These are phyloP conservation scores for Geotrupes spiniger DNA, from an alignment of 2,888 invertebrate species.

Conservation along the genomic window DNA sequence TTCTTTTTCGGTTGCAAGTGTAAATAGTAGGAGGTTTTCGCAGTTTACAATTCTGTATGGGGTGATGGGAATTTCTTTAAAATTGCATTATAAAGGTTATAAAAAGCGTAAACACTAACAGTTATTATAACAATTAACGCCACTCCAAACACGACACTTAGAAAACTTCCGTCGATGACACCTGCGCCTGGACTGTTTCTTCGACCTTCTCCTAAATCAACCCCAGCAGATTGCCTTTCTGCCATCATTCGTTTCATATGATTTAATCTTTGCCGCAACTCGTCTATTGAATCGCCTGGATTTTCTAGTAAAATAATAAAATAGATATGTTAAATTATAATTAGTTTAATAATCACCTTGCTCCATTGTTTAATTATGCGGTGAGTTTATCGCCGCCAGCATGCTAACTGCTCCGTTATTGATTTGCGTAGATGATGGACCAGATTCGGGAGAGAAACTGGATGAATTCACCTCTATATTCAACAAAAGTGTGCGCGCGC, in stretches of 20 bases:
- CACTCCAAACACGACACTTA: slow-evolving; percentile 79
- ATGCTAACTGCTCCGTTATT: too few relatives aligned
- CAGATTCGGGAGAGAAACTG: not conserved
- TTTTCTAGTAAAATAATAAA: slow-evolving; percentile 9
- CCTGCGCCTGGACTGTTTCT: slow-evolving; percentile 47
- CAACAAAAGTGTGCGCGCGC: not conserved
- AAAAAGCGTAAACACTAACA: slow-evolving; percentile 82
- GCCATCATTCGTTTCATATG: slow-evolving; percentile 82
- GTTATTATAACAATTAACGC: slow-evolving; percentile 74
- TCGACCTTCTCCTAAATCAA: slow-evolving; percentile 49
- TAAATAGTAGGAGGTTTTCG: slow-evolving; percentile 1
- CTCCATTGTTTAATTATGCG: slow-evolving; percentile 14
- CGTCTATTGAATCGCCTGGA: slow-evolving; percentile 71
- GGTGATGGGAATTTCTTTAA: slow-evolving; percentile 78
- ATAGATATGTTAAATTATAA: not conserved
- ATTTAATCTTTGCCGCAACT: slow-evolving; percentile 71
- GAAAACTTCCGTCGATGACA: slow-evolving; percentile 78
- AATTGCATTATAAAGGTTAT: slow-evolving; percentile 76
- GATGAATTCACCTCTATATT: not conserved
- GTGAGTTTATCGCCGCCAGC: not conserved
- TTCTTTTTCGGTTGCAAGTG: not conserved
- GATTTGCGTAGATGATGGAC: slow-evolving; percentile 12
- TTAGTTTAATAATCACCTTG: slow-evolving; percentile 9
- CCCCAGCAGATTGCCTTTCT: slow-evolving; percentile 59
- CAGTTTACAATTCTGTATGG: slow-evolving; percentile 72